These are phyloP conservation scores for Eptesicus fuscus DNA, from an alignment of 2,113 vertebrate genomes.

Conservation along the genomic window DNA sequence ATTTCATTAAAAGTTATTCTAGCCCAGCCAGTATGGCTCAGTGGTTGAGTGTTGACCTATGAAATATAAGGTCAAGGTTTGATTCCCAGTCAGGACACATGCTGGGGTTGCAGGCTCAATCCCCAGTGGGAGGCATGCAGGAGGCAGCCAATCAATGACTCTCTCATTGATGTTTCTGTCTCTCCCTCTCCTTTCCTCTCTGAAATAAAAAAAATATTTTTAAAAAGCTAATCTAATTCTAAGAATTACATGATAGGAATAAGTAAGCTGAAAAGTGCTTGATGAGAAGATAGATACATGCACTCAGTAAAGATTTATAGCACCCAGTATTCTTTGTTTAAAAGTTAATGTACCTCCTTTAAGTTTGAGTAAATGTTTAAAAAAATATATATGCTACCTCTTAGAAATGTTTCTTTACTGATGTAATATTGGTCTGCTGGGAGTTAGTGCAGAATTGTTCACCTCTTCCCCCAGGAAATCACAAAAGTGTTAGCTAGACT, in stretches of 20 bases:
- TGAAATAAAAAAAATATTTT: too few relatives aligned
- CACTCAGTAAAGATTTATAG: background rate
- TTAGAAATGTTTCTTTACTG: background rate
- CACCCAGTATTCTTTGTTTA: background rate
- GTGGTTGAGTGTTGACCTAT: too few relatives aligned
- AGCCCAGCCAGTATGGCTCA: too few relatives aligned
- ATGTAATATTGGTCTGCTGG: background rate
- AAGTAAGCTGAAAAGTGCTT: background rate
- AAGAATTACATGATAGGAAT: background rate
- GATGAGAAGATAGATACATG: background rate
- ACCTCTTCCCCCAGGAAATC: background rate
- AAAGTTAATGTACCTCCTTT: background rate
- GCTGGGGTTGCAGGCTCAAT: too few relatives aligned
- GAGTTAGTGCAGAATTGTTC: background rate
- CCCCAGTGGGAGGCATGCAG: too few relatives aligned
- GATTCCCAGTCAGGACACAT: too few relatives aligned
- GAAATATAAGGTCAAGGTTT: too few relatives aligned
- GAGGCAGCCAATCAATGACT: too few relatives aligned
- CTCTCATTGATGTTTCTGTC: too few relatives aligned
- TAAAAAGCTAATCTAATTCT: background rate
- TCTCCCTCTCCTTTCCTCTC: too few relatives aligned
- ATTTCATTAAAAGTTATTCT: background rate
- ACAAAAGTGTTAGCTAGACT: background rate
- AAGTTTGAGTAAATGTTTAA: background rate
- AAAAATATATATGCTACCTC: background rate